These are phyloP conservation scores for Bombus terrestris DNA, from an alignment of 1,140 invertebrate genomes.

Conservation along the genomic window DNA sequence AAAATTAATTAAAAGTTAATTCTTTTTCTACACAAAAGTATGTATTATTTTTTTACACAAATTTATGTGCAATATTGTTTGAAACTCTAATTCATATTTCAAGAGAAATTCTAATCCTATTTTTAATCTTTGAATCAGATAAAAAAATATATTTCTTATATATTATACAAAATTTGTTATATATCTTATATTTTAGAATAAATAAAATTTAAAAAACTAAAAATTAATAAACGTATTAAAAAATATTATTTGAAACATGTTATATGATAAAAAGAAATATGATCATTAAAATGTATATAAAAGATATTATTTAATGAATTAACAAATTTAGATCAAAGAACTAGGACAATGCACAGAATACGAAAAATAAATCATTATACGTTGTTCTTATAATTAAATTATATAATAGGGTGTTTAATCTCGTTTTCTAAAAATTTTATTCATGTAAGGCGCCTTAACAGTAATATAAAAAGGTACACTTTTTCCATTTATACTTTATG, in stretches of 20 bases:
- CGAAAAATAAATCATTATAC: constrained; percentile 23
- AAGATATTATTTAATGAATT: constrained; percentile 21
- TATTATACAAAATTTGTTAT: constrained; percentile 43
- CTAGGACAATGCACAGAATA: neutral
- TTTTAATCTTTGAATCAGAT: constrained; percentile 32
- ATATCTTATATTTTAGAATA: constrained; percentile 35
- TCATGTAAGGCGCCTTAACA: constrained; percentile 76
- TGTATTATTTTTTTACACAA: constrained; percentile 60
- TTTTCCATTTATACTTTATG: constrained; percentile 71
- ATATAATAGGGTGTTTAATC: constrained; percentile 36
- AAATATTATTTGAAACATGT: constrained; percentile 46
- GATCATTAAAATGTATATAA: constrained; percentile 4
- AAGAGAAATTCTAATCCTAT: constrained; percentile 36
- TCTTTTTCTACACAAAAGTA: constrained; percentile 68
- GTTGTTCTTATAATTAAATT: constrained; percentile 31
- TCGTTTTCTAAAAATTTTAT: constrained; percentile 73
- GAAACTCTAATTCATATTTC: constrained; percentile 33
- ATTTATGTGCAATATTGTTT: constrained; percentile 28
- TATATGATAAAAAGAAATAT: constrained; percentile 16
- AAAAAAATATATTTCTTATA: constrained; percentile 45
- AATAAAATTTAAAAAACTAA: neutral
- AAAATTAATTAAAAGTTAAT: constrained; percentile 68
- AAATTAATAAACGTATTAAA: constrained; percentile 3
- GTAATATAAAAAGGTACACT: constrained; percentile 76
- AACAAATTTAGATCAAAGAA: constrained; percentile 16